Evolutionary conservation across 2,888 invertebrate genomes (phyloP).

Genomic region (Linnaemya vulpina): DNA sequence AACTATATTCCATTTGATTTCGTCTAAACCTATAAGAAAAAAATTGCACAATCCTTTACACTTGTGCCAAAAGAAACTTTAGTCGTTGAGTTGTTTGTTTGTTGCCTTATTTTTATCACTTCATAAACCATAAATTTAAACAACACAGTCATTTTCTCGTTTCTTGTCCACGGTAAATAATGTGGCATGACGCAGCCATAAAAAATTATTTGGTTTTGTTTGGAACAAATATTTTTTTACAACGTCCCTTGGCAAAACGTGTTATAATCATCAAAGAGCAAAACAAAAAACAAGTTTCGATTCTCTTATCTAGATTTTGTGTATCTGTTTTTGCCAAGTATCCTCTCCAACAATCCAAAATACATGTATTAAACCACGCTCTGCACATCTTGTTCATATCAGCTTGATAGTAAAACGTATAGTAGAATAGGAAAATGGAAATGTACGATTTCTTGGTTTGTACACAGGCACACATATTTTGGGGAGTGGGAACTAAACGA

Average conservation of each 20-base stretch:
- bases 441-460: neutral
- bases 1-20: too few relatives aligned
- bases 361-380: neutral
- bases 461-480: neutral
- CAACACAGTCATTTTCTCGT: neutral
- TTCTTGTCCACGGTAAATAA: slow-evolving; percentile 19
- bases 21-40: too few relatives aligned
- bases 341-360: slow-evolving; percentile 6
- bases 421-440: slow-evolving; percentile 37
- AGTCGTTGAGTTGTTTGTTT: too few relatives aligned
- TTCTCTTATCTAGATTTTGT: slow-evolving; percentile 10
- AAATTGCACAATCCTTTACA: too few relatives aligned
- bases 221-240: slow-evolving; percentile 21
- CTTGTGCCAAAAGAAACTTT: too few relatives aligned
- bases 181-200: slow-evolving; percentile 16
- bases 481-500: slow-evolving; percentile 15
- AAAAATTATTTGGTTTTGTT: slow-evolving; percentile 43
- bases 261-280: slow-evolving; percentile 41
- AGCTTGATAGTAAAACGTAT: slow-evolving; percentile 30
- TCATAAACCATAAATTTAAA: too few relatives aligned
- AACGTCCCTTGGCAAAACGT: slow-evolving; percentile 66
- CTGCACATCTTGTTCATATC: neutral
- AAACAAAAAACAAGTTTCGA: slow-evolving; percentile 48
- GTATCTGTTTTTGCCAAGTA: neutral
- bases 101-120: too few relatives aligned